These are phyloP conservation scores for Vanessa atalanta DNA, from an alignment of 1,140 invertebrate genomes.

Conservation along the genomic window DNA sequence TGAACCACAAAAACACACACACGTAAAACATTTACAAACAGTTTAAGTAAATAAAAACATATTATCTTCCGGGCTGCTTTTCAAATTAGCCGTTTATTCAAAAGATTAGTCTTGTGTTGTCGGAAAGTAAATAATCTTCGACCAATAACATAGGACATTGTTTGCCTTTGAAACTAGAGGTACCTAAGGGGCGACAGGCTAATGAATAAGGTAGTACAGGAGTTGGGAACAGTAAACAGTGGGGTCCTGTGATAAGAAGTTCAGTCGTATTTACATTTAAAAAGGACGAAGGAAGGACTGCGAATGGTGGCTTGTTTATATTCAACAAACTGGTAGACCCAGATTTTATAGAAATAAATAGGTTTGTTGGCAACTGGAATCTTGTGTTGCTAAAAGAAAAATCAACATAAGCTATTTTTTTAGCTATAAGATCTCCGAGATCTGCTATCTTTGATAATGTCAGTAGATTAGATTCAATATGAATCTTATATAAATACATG, in stretches of 20 bases:
- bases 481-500: too few relatives aligned
- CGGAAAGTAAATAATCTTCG: background rate
- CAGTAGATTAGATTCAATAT: too few relatives aligned
- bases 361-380: background rate
- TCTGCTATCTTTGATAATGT: too few relatives aligned
- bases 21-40: too few relatives aligned
- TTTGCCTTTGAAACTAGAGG: background rate
- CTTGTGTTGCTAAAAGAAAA: too few relatives aligned
- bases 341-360: background rate
- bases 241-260: slow-evolving; percentile 18
- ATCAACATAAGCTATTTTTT: too few relatives aligned
- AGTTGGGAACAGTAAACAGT: slow-evolving; percentile 13
- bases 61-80: too few relatives aligned
- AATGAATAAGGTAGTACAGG: slow-evolving; percentile 9
- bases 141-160: background rate
- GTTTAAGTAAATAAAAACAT: too few relatives aligned
- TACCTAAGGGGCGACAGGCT: background rate
- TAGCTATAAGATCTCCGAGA: too few relatives aligned
- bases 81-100: background rate
- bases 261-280: slow-evolving; percentile 23
- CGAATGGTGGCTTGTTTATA: slow-evolving; percentile 11
- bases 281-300: slow-evolving; percentile 12
- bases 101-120: background rate
- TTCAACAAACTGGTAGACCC: background rate
- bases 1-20: too few relatives aligned